Conservation (phyloP, 2,888 invertebrate species). For the Eledona agricola region DNA sequence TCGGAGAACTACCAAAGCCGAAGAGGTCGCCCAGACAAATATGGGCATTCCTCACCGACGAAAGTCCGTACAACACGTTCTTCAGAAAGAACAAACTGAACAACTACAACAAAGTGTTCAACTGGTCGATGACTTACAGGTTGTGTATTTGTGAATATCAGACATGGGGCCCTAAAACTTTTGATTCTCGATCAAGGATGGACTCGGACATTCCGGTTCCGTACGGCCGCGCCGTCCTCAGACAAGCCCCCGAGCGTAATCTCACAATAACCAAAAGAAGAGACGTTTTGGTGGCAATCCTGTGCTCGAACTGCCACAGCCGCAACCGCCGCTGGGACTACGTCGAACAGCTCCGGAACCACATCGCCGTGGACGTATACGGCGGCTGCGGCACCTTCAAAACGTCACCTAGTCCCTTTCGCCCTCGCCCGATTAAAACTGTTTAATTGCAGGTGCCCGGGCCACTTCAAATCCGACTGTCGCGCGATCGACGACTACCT, state of each 20-base stretch:
- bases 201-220: constrained; percentile 74
- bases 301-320: constrained; percentile 70
- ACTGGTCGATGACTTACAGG: constrained; percentile 77
- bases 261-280: constrained; percentile 58
- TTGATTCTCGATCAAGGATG: constrained; percentile 59
- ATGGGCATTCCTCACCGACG: constrained; percentile 77
- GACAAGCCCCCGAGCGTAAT: constrained; percentile 34
- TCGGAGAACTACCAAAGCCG: constrained; percentile 65
- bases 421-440: neutral
- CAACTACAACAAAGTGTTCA: constrained; percentile 70
- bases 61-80: constrained; percentile 72
- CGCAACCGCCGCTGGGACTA: constrained; percentile 65
- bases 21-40: constrained; percentile 64
- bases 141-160: too few relatives aligned
- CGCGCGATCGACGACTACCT: constrained; percentile 66
- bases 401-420: constrained; percentile 45
- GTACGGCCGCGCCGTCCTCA: constrained; percentile 68
- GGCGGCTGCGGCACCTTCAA: constrained; percentile 66
- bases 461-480: constrained; percentile 71
- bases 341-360: constrained; percentile 66
- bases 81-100: constrained; percentile 57
- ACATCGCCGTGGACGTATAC: constrained; percentile 69
- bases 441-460: constrained; percentile 66
- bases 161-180: too few relatives aligned
- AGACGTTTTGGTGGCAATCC: constrained; percentile 64